Evolutionary conservation across 2,113 vertebrate species (phyloP).

Genomic region (Pavo muticus): DNA sequence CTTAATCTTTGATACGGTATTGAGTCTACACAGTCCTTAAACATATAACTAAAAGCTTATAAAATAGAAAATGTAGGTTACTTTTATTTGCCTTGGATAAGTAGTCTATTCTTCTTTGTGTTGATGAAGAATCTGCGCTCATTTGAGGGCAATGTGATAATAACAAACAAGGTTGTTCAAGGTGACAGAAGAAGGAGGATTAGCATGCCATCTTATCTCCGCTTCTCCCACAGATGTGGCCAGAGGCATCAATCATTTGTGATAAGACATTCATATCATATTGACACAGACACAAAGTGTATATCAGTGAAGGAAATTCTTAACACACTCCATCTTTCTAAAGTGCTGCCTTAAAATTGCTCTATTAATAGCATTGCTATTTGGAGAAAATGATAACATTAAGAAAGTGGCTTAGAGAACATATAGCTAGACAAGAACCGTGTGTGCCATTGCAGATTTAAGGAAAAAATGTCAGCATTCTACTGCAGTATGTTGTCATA

Average conservation of each 20-base stretch:
- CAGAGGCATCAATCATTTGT: slow-evolving; percentile 48
- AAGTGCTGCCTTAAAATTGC: slow-evolving; percentile 19
- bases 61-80: background rate
- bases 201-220: slow-evolving; percentile 52
- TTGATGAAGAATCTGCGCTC: slow-evolving; percentile 1
- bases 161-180: slow-evolving; percentile 58
- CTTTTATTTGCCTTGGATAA: background rate
- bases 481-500: background rate
- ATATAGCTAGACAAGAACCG: background rate
- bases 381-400: background rate
- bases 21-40: background rate
- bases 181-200: slow-evolving; percentile 57
- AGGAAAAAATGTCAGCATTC: background rate
- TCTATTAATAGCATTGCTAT: background rate
- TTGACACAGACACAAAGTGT: slow-evolving; percentile 52
- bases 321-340: background rate
- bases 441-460: background rate
- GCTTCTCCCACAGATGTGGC: slow-evolving; percentile 7
- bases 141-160: background rate
- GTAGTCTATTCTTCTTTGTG: background rate
- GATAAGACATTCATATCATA: slow-evolving; percentile 43
- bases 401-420: background rate
- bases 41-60: slow-evolving; percentile 10
- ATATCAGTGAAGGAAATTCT: background rate
- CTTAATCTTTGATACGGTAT: background rate